Evolutionary conservation across 2,888 invertebrate species (phyloP), one percentile per base, ranked within the genome.

Genomic region (Parthenolecanium corni): DNA sequence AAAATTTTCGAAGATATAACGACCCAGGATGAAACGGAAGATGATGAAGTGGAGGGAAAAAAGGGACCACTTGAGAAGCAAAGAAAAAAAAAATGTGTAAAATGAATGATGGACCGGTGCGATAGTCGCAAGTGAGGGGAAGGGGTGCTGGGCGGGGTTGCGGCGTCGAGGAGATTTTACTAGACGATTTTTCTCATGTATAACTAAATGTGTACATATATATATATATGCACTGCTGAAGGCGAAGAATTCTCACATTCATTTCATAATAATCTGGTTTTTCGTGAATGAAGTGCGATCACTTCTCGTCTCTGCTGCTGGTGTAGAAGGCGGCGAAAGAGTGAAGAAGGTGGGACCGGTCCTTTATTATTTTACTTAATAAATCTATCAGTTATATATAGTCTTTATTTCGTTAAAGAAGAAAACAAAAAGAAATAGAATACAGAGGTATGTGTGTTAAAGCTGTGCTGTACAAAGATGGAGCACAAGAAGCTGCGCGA

Each of bases 241-340:
- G 58, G 58, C 58, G 9, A 58, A 58, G 49, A 58, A 58, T 58
- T 58, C 58, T 58, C 58, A 58, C 58, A 58, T 58, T 58, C 58
- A 58, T 49, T 31, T 31, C 38, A 47, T 47, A 42, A 57, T 47
- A 58, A 58, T 58, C 58, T 58, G 58, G 58, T 58, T 58, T 42
- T 58, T 58, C 58, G 58, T 58, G 58, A 58, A 58, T 58, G 58
- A 51, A 58, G 58, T 58, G 58, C 58, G 58, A 58, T 58, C 58
- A 36, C 36, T 49, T 58, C 57, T 58, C 49, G 31, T 57, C 53
- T 53, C 53, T 40, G n/a, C n/a, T n/a, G n/a, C n/a, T n/a, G n/a
- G 23, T 58, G 58, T 49, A 58, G 58, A 58, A 21, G n/a, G 36
- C 47, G 31, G 51, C 47, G 58, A 47, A 58, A 58, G 58, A 36